These are phyloP conservation scores for Mastomys natalensis DNA, from an alignment of 2,113 vertebrate genomes.

Conservation along the genomic window DNA sequence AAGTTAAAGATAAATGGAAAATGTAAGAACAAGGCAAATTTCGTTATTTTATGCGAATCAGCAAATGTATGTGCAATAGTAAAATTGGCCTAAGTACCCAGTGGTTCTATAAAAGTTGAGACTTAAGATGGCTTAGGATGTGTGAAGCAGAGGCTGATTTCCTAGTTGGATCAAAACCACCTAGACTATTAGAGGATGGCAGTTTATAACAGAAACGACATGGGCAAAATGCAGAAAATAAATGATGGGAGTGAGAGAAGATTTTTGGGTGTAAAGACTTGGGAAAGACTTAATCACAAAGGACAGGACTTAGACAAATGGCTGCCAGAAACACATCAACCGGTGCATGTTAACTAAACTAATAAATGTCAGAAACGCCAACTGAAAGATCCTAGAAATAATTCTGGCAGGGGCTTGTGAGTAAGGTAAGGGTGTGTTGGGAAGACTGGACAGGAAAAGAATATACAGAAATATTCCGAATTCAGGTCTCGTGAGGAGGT, in stretches of 20 bases:
- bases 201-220: constrained; percentile 30
- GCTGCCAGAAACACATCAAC: background rate
- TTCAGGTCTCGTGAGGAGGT: background rate
- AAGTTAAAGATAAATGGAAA: background rate
- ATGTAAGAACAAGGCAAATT: background rate
- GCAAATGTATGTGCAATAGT: background rate
- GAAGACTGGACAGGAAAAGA: background rate
- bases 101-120: background rate
- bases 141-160: background rate
- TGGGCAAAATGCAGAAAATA: background rate
- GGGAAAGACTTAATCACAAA: background rate
- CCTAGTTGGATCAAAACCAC: background rate
- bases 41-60: background rate
- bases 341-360: background rate
- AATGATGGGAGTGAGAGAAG: background rate
- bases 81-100: background rate
- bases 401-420: background rate
- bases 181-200: background rate
- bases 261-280: constrained; percentile 2
- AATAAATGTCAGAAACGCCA: background rate
- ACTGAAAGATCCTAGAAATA: background rate
- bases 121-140: background rate
- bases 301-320: background rate
- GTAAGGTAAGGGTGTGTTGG: background rate
- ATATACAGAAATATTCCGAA: background rate